Base-by-base conservation (phyloP, 2,888 invertebrate genomes). In the Andrena trimmerana region DNA sequence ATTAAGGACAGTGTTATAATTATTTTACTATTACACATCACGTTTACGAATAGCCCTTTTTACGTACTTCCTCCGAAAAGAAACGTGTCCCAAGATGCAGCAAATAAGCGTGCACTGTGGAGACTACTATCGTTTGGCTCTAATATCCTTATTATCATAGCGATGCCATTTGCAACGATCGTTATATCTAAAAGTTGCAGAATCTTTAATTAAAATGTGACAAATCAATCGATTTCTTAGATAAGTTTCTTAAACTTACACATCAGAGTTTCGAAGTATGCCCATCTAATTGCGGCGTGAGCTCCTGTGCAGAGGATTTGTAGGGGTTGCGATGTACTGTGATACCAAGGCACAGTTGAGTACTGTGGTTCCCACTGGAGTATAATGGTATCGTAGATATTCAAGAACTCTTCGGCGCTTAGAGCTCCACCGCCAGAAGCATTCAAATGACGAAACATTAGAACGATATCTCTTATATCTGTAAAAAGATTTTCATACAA, bases 371-470 rank as follows among this genome's bases (percentile, higher is more conserved):
- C 96, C 98, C 98, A 98, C 83, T 96, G 95, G 69, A 98, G 94
- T 83, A 96, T 96, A 69, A 96, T 95, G 71, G 96, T 96, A 85
- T 98, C 97, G 91, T 96, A 97, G 68, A 97, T 95, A 31, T 95
- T 94, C 78, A 96, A 95, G 94, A 98, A 98, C 94, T 98, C 97
- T 24, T 96, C 96, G 73, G 96, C 94, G 10, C 95, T 96, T 42
- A 98, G 94, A 1, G 95, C 95, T 2, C 97, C 97, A 7, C 95
- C 95, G 4, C 95, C 95, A 0, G 96, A 96, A 50, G 95, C 94
- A 94, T 98, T 97, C 86, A 98, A 94, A 80, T 97, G 96, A 92
- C 97, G 97, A 94, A 97, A 98, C 95, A 97, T 97, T 85, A 98
- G 94, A 90, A 97, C 96, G 7, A 97, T 96, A 92, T 98, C 97